Percentiles rank a stretch among this genome's conserved stretches.
These are phyloP conservation scores for Tragelaphus scriptus DNA, from an alignment of 2,113 vertebrate genomes.

Conservation along the genomic window DNA sequence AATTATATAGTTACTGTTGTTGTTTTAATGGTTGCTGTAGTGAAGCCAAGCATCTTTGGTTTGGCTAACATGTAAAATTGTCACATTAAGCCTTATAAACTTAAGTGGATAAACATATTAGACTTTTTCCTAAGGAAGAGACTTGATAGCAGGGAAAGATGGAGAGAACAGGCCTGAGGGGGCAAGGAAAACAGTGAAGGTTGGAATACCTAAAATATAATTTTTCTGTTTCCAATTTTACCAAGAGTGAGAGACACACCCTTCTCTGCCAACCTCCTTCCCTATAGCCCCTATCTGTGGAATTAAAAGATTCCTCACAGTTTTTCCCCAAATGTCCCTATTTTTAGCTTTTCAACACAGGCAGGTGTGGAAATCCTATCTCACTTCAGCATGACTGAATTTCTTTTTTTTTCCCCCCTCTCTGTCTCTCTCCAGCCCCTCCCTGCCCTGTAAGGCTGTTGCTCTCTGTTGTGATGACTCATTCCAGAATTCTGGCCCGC, in stretches of 20 bases:
- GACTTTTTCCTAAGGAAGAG: background rate
- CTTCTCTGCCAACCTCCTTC: background rate
- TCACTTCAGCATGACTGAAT: slow-evolving; percentile 67
- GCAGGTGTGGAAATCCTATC: slow-evolving; percentile 69
- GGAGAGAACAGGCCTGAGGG: background rate
- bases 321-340: slow-evolving; percentile 57
- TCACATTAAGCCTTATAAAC: background rate
- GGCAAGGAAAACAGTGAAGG: background rate
- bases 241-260: background rate
- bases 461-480: slow-evolving; percentile 68
- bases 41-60: background rate
- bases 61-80: background rate
- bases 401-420: background rate
- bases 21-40: background rate
- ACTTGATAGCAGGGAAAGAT: background rate
- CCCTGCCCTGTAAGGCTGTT: slow-evolving; percentile 13
- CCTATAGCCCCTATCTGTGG: slow-evolving; percentile 16
- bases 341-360: slow-evolving; percentile 59
- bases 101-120: background rate
- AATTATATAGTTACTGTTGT: background rate
- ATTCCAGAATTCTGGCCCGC: slow-evolving; percentile 56
- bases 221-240: slow-evolving; percentile 2
- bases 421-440: slow-evolving; percentile 5
- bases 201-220: slow-evolving; percentile 5
- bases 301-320: slow-evolving; percentile 46